A percentile compares a stretch with the other conserved stretches of the same genome.
phyloP scores from a whole-genome alignment of 2,888 invertebrate species.

The Hecatera dysodea region DNA sequence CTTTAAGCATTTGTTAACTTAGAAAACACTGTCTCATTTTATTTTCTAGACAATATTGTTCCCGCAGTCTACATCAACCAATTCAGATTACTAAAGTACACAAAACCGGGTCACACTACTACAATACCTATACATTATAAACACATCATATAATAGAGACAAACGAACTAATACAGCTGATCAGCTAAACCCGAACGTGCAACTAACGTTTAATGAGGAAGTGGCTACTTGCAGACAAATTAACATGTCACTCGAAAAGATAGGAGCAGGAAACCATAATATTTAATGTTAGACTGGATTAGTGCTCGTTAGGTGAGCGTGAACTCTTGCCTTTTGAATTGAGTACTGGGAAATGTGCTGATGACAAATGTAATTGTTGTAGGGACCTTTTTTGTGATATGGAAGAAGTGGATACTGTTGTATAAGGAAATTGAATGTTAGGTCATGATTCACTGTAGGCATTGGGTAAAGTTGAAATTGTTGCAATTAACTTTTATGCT shows the following conservation, averaged over 20 bases:
- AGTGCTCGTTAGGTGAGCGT: conserved; percentile 80
- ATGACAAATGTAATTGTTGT: conserved; percentile 54
- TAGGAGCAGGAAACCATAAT: conserved; percentile 86
- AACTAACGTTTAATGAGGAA: conserved; percentile 89
- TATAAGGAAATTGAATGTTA: neutral
- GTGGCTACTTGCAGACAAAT: conserved; percentile 87
- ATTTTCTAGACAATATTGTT: neutral
- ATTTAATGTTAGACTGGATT: conserved; percentile 87
- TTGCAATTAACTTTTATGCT: neutral
- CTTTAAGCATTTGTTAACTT: neutral
- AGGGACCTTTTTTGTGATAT: conserved; percentile 16
- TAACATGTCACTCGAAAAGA: conserved; percentile 88
- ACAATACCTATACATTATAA: conserved; percentile 69
- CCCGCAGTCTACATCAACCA: neutral
- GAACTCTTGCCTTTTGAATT: conserved; percentile 69
- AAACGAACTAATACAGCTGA: conserved; percentile 81
- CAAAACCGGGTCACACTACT: conserved; percentile 58
- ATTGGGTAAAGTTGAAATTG: neutral
- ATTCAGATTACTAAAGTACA: neutral
- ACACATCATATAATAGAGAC: conserved; percentile 78
- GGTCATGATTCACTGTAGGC: neutral
- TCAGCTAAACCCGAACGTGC: conserved; percentile 83
- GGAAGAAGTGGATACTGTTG: neutral
- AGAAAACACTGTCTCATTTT: neutral
- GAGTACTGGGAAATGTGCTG: conserved; percentile 59